Evolutionary conservation across 2,113 vertebrate species (phyloP), one percentile per base, ranked within the genome.

Genomic region (Donacobius atricapilla): DNA sequence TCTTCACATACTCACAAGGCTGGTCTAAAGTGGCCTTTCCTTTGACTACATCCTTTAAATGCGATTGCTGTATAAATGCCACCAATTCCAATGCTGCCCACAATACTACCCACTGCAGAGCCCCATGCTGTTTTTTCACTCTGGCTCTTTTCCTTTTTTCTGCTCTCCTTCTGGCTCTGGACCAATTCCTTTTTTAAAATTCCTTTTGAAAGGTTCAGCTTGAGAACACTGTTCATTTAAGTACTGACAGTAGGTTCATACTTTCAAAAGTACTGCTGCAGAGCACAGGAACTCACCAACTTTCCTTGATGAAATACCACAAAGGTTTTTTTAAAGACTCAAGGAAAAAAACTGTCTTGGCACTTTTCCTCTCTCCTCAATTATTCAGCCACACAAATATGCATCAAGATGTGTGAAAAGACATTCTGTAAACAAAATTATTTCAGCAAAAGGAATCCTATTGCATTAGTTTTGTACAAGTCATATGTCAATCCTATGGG

Each of bases 141-240:
- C 47, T 51, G 42, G 4, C 11, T 88, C 28, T 80, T 71, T 40
- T 48, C 31, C 4, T 37, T 79, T 69, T 61, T 75, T 54, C 42
- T 86, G 13, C 8, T 86, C 18, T 63, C 24, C 39, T 77, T 75
- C 60, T 91, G 69, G 58, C 60, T 82, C 51, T 82, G 61, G 48
- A 84, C n/a, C 40, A 92, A 40, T 66, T 91, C 15, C 44, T 89
- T 70, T 64, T 79, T 78, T 87, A 87, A 94, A 94, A 76, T 37
- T 95, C 61, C 20, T 87, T 95, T 92, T 82, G 91, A 93, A 91
- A 87, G 23, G 61, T 93, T 95, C 78, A 50, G 48, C 83, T 75
- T 71, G 72, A 89, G 75, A 94, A 69, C 50, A 16, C 37, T 54
- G 23, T 78, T 92, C 89, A 84, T 92, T 96, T 89, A 86, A 76